Conservation (phyloP, 2,113 vertebrate genomes). For the Rhegmatorhina hoffmannsi region DNA sequence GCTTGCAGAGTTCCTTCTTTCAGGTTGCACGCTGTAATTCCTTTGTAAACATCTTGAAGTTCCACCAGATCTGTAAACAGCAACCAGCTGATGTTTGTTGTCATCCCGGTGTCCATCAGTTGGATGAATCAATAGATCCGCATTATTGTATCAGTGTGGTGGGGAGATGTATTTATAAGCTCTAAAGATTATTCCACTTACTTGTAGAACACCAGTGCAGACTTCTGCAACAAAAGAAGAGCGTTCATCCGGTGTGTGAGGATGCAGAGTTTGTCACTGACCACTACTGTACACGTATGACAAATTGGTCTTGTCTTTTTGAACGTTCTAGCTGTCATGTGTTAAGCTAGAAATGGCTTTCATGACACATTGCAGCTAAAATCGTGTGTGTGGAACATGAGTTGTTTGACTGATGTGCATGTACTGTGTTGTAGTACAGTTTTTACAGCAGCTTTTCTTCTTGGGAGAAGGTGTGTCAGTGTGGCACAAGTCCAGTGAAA, state of each 20-base stretch:
- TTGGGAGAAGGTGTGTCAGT: background rate
- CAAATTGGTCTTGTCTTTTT: background rate
- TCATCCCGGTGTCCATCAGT: background rate
- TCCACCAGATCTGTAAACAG: background rate
- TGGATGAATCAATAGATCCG: background rate
- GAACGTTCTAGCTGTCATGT: background rate
- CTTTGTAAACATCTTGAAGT: background rate
- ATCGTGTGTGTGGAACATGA: rapidly evolving
- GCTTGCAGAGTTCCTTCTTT: background rate
- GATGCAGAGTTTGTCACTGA: background rate
- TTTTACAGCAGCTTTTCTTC: background rate
- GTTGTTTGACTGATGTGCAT: background rate
- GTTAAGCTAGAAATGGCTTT: background rate
- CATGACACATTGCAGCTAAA: background rate
- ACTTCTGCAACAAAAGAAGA: background rate
- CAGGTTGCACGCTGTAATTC: background rate
- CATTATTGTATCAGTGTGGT: background rate
- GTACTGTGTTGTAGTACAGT: background rate
- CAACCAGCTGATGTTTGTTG: background rate
- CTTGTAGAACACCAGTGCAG: background rate
- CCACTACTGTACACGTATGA: background rate
- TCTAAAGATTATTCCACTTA: background rate
- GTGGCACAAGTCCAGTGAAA: background rate
- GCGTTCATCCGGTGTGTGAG: background rate
- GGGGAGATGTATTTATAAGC: background rate